These are phyloP conservation scores for Drosophila bocqueti DNA, from an alignment of 1,140 invertebrate species.

Conservation along the genomic window DNA sequence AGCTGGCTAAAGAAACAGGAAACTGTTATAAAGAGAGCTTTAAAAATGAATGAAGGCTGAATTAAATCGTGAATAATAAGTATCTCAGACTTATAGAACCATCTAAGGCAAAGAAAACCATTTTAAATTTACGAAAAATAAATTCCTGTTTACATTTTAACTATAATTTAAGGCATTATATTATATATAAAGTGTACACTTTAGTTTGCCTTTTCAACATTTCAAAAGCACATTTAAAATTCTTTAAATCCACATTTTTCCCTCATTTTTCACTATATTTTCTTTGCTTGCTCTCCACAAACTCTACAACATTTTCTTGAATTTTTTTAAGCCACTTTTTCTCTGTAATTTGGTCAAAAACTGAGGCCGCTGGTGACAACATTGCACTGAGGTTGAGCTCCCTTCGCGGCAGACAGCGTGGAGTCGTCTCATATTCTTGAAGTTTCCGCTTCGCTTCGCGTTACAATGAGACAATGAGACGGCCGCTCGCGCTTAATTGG, in stretches of 20 bases:
- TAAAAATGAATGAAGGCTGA: too few species aligned
- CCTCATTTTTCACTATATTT: background rate
- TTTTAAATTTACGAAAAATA: background rate
- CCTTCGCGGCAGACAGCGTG: constrained; percentile 55
- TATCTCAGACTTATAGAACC: background rate
- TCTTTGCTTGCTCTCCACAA: background rate
- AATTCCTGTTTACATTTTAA: background rate
- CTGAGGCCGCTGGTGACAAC: constrained; percentile 32
- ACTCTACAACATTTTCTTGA: background rate
- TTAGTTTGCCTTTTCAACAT: background rate
- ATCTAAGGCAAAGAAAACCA: background rate
- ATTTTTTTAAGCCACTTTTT: background rate
- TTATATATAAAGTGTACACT: background rate
- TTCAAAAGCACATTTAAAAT: background rate
- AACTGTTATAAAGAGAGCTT: background rate
- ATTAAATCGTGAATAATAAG: background rate
- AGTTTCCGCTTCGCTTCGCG: constrained; percentile 70
- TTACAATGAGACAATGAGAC: constrained; percentile 58
- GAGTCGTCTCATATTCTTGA: constrained; percentile 50
- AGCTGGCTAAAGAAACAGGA: background rate
- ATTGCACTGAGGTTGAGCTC: constrained; percentile 5
- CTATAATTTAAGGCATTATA: too few species aligned
- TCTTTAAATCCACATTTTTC: background rate
- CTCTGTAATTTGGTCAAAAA: background rate
- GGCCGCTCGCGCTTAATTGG: constrained; percentile 63